Base-by-base conservation (phyloP, 2,113 vertebrate genomes). In the Thryonomys swinderianus region DNA sequence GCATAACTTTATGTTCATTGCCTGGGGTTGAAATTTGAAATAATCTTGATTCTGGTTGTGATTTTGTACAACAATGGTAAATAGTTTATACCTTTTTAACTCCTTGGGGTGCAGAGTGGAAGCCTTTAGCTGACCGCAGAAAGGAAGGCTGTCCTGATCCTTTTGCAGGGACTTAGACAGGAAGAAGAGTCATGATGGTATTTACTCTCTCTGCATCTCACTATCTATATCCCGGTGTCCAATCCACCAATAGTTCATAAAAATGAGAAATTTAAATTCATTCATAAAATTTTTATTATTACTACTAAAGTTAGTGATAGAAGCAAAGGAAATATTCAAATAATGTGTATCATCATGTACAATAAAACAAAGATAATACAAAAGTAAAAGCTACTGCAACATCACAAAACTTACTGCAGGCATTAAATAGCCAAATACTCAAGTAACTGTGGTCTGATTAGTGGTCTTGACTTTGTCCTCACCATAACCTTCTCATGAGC, bases 211-310 rank as follows among this genome's bases (percentile, higher is more conserved):
- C 25, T 55, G 20, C 7, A 69, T 79, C 71, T 53, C 21, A 17
- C n/a, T 27, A 69, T 62, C 73, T 62, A 21, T 16, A 55, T 34
- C 37, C 13, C 1, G n/a, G 3, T 27, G 25, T 42, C 37, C 57
- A 30, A 57, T 16, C 59, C 5, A 62, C 37, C 32, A 59, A 48
- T 23, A 42, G 20, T 69, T 40, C 59, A 40, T 61, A 27, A 71
- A 95, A 87, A 40, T 78, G 66, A 82, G 27, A 76, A 66, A 90
- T 61, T 76, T 67, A 92, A 83, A 25, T 85, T 69, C 79, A 42
- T 53, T n/a, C 21, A 88, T 45, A 86, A 91, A 74, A 81, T 20
- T 59, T 66, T 59, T 74, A 74, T 20, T 59, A 57, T 59, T 74
- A 74, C n/a, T 42, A 21, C 57, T 94, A 73, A 53, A 88, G 32